Base-by-base conservation (phyloP, 1,140 invertebrate species). In the Notospermus geniculatus region DNA sequence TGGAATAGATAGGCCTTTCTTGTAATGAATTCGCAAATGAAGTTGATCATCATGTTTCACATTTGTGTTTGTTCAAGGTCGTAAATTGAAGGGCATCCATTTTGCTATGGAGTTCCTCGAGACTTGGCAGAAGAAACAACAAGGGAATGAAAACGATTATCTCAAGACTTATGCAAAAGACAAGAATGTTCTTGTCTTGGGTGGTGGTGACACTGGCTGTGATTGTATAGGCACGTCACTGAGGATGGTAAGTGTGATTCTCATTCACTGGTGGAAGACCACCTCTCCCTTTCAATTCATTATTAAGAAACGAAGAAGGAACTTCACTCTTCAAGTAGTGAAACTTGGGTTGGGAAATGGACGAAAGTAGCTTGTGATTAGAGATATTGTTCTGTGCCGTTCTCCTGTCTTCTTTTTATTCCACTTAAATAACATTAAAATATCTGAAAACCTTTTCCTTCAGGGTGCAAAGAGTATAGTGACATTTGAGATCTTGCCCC, bases 191-290 rank as follows among this genome's bases (percentile, higher is more conserved):
- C 88, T 99, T 64, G 88, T 99, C 60, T 95, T 99, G 71, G 97
- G 97, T 23, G 97, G 97, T 15, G 97, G 97, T 28, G 97, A 99
- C 79, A 99, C 97, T n/a, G 97, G 97, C 0, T 96, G 93, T 82
- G 97, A 99, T 85, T 99, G 97, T 76, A 98, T 99, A 80, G 97
- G 92, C 41, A 99, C 97, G 1, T 95, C 95, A 2, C 85, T 98
- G 15, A 86, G 97, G 72, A 94, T 98, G 81, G 88, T 88, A 69
- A 73, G 74, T 62, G 25, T 62, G 25, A 50, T 50, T 50, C n/a
- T 50, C 5, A 50, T 50, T 5, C 15, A 15, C 15, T 36, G n/a
- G n/a, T n/a, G n/a, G n/a, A n/a, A n/a, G n/a, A n/a, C n/a, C n/a
- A n/a, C n/a, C n/a, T n/a, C n/a, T n/a, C n/a, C n/a, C n/a, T n/a